Conservation (phyloP, 2,113 vertebrate species). For the Stomatorhinus ivindoensis region DNA sequence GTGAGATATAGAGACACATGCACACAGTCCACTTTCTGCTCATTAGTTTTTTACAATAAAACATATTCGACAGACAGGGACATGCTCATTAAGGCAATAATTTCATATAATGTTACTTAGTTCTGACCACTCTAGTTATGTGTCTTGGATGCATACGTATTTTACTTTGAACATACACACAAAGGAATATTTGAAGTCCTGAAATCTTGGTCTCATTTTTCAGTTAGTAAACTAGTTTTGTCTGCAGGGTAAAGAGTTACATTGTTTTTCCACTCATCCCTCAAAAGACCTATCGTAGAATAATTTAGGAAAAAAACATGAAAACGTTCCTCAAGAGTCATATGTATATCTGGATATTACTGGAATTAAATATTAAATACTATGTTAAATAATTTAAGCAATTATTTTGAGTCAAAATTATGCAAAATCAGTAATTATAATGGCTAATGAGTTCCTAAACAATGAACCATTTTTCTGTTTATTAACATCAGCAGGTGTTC, state of each 20-base stretch:
- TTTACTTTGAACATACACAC: background rate
- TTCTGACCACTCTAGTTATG: background rate
- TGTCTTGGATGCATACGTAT: background rate
- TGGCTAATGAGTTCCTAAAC: constrained; percentile 39
- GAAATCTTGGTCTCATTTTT: background rate
- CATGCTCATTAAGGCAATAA: background rate
- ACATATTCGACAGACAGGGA: background rate
- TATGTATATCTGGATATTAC: background rate
- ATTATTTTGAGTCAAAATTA: background rate
- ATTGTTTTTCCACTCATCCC: background rate
- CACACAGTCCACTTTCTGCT: background rate
- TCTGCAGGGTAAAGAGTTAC: background rate
- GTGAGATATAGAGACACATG: background rate
- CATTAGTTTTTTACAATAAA: background rate
- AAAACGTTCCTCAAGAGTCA: background rate
- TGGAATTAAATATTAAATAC: background rate
- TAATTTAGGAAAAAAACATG: background rate
- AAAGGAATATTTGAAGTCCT: background rate
- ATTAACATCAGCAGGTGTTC: constrained; percentile 37
- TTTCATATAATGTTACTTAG: background rate
- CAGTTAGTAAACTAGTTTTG: background rate
- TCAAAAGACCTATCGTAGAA: background rate
- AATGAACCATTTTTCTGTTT: constrained; percentile 48
- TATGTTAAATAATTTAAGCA: background rate
- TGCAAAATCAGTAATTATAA: background rate